Evolutionary conservation across 2,797 vertebrate genomes (phyloP).

Genomic region (Pterois miles): DNA sequence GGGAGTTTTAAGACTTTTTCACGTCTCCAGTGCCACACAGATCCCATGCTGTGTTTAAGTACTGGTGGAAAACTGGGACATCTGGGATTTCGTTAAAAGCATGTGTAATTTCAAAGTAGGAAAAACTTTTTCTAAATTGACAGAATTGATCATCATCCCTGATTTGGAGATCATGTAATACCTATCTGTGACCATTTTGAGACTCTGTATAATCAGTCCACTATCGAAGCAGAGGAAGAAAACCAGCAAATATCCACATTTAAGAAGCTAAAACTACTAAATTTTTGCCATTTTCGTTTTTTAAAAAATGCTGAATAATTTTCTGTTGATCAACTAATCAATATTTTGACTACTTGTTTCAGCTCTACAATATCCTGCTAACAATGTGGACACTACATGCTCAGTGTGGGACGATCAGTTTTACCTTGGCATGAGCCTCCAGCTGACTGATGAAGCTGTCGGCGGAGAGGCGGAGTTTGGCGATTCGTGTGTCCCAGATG

Average conservation of each 20-base stretch:
- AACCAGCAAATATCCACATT: background rate
- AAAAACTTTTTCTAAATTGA: too few species aligned
- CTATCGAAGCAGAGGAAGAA: background rate
- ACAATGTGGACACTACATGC: background rate
- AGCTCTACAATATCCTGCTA: background rate
- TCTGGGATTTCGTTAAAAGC: too few species aligned
- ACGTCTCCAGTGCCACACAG: too few species aligned
- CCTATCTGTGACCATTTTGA: too few species aligned
- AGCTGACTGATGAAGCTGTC: constrained; percentile 95
- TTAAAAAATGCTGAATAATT: background rate
- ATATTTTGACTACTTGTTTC: background rate
- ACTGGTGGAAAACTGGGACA: too few species aligned
- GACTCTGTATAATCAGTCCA: background rate
- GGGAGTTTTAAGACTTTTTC: too few species aligned
- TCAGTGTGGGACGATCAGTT: background rate
- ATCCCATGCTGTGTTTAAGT: too few species aligned
- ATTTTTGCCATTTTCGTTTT: background rate
- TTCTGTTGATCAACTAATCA: background rate
- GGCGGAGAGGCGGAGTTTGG: constrained; percentile 94
- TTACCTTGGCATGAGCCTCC: constrained; percentile 95
- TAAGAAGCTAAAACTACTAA: background rate
- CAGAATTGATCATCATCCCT: too few species aligned
- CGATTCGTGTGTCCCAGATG: constrained; percentile 95
- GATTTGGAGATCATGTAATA: too few species aligned
- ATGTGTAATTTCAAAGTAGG: too few species aligned